Evolutionary conservation across 1,140 invertebrate species (phyloP), one percentile per base, ranked within the genome.

Genomic region (Sarcophaga peregrina): DNA sequence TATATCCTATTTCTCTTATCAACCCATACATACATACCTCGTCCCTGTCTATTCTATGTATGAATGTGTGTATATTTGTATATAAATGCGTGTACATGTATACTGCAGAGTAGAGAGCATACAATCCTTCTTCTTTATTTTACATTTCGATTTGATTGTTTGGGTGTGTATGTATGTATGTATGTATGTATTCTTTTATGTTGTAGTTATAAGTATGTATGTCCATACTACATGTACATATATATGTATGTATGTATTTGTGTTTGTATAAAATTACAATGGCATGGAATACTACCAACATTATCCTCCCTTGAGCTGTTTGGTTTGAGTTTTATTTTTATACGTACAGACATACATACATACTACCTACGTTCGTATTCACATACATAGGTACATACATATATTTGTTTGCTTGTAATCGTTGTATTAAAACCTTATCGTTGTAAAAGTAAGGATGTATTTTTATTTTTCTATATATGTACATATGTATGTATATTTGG

Each of bases 261-360:
- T 13, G 25, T 13, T 46, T 45, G 68, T 73, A 25, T 13, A 37
- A 37, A 1, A 37, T 37, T 37, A 4, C 25, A 8, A 6, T 9
- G 6, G 62, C 37, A 72, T 13, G 37, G 8, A 20, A 50, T 48
- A 50, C 50, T 20, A 8, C 58, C 15, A 11, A 48, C 46, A 50
- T 76, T 76, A 76, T 50, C 48, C 75, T 52, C 75, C 75, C 75
- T 78, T 78, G 75, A 50, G 75, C 17, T 78, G 75, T 20, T 78
- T 78, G 75, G 75, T 20, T 78, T 20, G 75, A 47, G 75, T 50
- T 50, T 76, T 76, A 47, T 46, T 47, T n/a, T 76, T 48, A 48
- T 76, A 76, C 25, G 25, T 37, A 37, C 25, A 37, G 1, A 37
- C 25, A 4, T 37, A 37, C 25, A n/a, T n/a, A n/a, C n/a, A n/a